Evolutionary conservation across 2,113 vertebrate genomes (phyloP).

Genomic region (Cephalopterus ornatus): DNA sequence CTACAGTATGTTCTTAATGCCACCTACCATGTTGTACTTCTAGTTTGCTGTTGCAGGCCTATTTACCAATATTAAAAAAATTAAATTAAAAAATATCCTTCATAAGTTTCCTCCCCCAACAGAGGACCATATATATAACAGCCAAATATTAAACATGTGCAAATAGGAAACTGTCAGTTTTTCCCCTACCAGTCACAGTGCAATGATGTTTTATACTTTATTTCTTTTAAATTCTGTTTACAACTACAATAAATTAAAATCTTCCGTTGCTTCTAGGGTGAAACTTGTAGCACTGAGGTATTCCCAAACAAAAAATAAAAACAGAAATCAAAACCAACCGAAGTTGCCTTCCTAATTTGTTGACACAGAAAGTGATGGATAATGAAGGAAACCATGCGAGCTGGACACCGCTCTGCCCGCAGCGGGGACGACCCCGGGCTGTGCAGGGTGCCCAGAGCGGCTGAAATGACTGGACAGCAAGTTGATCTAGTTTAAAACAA

Average conservation of each 20-base stretch:
- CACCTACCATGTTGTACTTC: conserved; percentile 81
- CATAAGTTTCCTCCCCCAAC: conserved; percentile 86
- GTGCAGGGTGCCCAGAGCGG: conserved; percentile 50
- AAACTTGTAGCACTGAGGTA: conserved; percentile 97
- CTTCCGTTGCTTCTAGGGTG: conserved; percentile 86
- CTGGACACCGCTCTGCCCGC: neutral
- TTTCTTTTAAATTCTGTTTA: conserved; percentile 83
- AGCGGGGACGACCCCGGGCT: neutral
- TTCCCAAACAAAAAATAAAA: conserved; percentile 80
- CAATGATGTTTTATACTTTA: conserved; percentile 87
- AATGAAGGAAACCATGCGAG: conserved; percentile 60
- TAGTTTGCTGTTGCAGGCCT: conserved; percentile 82
- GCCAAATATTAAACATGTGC: conserved; percentile 95
- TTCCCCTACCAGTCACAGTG: conserved; percentile 97
- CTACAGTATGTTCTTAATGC: conserved; percentile 84
- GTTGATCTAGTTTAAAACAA: conserved; percentile 79
- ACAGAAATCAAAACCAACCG: conserved; percentile 22
- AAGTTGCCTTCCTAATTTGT: conserved; percentile 83
- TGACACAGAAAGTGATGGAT: conserved; percentile 75
- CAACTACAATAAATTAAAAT: conserved; percentile 94
- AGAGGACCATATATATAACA: conserved; percentile 90
- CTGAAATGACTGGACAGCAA: conserved; percentile 85
- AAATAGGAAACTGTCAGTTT: conserved; percentile 96
- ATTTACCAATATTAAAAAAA: conserved; percentile 83
- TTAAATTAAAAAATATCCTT: conserved; percentile 91